Evolutionary conservation across 2,888 invertebrate genomes (phyloP), one percentile per base, ranked within the genome.

Genomic region (Leucophenga maculata): DNA sequence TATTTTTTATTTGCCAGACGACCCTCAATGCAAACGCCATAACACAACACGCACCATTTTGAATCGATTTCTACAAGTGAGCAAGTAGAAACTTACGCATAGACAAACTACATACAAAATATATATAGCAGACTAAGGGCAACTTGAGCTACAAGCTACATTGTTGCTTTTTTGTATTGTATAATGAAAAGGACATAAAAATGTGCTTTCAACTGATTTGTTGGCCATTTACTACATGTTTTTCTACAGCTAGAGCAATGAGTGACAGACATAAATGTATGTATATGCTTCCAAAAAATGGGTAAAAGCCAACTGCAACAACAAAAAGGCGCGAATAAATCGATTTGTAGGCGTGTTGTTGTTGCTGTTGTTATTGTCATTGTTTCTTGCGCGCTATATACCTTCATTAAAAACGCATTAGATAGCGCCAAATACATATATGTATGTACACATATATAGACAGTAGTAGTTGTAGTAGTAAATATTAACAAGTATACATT

Each of bases 361-460:
- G 65, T 20, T 31, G 52, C 44, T 13, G 39, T 20, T 31, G 8
- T 48, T n/a, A 62, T 65, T 13, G 39, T 20, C 18, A 3, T 48
- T n/a, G 57, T 65, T 50, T 66, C 46, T 50, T 31, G 62, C 18
- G 1, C 32, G 39, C 4, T n/a, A 62, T 67, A 59, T 66, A 73
- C 73, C 74, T 79, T 82, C 85, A 84, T 84, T 85, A 84, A 85
- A 84, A 85, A 83, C 80, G 77, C 85, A 84, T 85, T 84, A 85
- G 83, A 83, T 82, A 74, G 62, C 39, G 46, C 16, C 69, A 71
- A 48, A 55, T 46, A 59, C 26, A 65, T 69, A 60, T 9, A n/a
- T n/a, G n/a, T n/a, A n/a, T n/a, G n/a, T 46, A 59, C 26, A 65
- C 68, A 60, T 9, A 65, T 18, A 54, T 16, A 44, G 39, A 68